Evolutionary conservation across 2,113 vertebrate species (phyloP), one percentile per base, ranked within the genome.

Genomic region (Rhinolophus sinicus): DNA sequence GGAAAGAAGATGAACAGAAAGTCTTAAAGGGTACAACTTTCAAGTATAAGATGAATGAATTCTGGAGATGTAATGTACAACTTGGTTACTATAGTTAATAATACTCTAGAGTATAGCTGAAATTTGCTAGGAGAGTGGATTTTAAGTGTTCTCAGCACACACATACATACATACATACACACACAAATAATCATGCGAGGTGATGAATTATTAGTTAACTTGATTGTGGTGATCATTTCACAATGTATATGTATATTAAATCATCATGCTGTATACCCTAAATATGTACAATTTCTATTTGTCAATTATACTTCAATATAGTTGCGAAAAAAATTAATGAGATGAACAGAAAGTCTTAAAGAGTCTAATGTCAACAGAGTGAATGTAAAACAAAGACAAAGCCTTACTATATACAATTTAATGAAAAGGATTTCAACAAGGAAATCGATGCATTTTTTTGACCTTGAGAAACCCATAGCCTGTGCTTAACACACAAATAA

Each of bases 311-410:
- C 22, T 5, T 76, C 40, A 64, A 64, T 76, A 76, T 47, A n/a
- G 28, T 52, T 60, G 54, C 38, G 12, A 60, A 88, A 64, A 35
- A 18, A 21, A 6, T 28, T 28, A 52, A 62, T 35, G 10, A 77
- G 26, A 75, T 90, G 30, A 67, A 80, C 21, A 87, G 64, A 72
- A 86, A 73, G 22, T 81, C 9, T 76, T 64, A 96, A 78, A 95
- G 44, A 75, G 35, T 84, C 58, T 38, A 93, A 78, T 81, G 26
- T 62, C 52, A 40, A 47, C 40, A 86, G 28, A 82, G 28, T 56
- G 24, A 93, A 69, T 70, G 10, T 50, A 77, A 88, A 83, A 72
- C 15, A 58, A 73, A 82, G 38, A 78, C 56, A 75, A 50, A 40
- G 62, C 8, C n/a, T 24, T 94, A 35, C 19, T 50, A 60, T 81